Conservation (phyloP, 2,888 invertebrate species). For the Idaea straminata region DNA sequence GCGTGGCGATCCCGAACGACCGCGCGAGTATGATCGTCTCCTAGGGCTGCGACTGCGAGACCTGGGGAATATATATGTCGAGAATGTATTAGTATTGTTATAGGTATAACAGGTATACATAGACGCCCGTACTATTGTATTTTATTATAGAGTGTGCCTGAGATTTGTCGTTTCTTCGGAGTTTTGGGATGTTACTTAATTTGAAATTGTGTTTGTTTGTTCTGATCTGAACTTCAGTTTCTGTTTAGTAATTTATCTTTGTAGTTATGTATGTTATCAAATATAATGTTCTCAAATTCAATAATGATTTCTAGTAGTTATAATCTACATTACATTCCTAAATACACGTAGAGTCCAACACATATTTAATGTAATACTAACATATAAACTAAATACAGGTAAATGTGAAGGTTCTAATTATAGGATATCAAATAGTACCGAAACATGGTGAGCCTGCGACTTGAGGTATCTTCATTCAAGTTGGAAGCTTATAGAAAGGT, state of each 20-base stretch:
- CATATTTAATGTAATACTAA: conserved; percentile 26
- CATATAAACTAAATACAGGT: conserved; percentile 57
- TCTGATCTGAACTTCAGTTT: background rate
- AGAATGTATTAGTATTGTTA: background rate
- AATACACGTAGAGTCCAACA: conserved; percentile 49
- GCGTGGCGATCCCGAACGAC: conserved; percentile 65
- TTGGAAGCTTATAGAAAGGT: conserved; percentile 52
- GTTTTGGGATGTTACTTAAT: background rate
- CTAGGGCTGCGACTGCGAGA: conserved; percentile 75
- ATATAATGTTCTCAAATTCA: background rate
- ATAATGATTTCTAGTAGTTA: conserved; percentile 4
- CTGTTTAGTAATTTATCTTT: background rate
- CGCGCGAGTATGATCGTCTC: conserved; percentile 69
- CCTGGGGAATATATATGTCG: conserved; percentile 37
- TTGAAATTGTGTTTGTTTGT: background rate
- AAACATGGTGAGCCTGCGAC: conserved; percentile 73
- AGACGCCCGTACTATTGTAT: background rate
- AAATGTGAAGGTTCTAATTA: conserved; percentile 73
- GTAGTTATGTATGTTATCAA: background rate
- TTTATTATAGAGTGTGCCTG: background rate
- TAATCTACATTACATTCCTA: conserved; percentile 41
- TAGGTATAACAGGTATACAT: background rate
- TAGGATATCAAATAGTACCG: conserved; percentile 77
- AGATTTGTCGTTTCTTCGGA: background rate
- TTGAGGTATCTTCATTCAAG: conserved; percentile 55